Conservation (phyloP, 2,797 vertebrate species). For the Zenarchopterus dispar region DNA sequence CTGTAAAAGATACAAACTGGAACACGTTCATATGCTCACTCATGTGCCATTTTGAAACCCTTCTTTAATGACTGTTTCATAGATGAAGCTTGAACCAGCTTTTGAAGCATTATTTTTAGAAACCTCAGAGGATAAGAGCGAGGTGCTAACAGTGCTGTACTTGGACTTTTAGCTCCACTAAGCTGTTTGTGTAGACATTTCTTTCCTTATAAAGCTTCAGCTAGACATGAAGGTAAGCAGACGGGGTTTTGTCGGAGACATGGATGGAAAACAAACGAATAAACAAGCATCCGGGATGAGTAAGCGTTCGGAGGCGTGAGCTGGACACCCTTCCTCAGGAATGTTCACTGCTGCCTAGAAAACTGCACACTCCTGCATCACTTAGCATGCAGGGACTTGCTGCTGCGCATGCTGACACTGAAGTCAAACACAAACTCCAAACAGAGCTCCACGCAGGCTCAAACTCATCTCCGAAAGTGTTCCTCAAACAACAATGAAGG, state of each 20-base stretch:
- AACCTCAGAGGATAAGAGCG: not conserved
- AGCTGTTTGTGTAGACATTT: no score
- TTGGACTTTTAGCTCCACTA: no score
- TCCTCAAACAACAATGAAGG: no score
- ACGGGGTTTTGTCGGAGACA: no score
- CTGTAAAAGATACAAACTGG: not conserved
- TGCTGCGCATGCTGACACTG: constrained; percentile 12
- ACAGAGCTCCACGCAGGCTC: not conserved
- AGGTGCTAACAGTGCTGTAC: no score
- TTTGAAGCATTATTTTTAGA: not conserved
- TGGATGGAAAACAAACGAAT: not conserved
- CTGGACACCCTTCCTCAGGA: constrained; percentile 38
- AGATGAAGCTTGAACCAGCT: no score
- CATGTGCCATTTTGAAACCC: not conserved
- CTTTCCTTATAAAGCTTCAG: no score
- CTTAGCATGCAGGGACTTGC: constrained; percentile 53
- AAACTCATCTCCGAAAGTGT: not conserved
- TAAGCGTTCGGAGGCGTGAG: constrained; percentile 28
- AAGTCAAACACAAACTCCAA: not conserved
- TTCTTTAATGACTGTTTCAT: not conserved
- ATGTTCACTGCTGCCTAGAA: constrained; percentile 36
- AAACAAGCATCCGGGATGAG: not conserved
- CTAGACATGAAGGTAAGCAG: no score
- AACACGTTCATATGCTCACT: not conserved
- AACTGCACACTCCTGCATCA: constrained; percentile 8